Evolutionary conservation across 2,888 invertebrate species (phyloP).

Genomic region (Cryptus armator): DNA sequence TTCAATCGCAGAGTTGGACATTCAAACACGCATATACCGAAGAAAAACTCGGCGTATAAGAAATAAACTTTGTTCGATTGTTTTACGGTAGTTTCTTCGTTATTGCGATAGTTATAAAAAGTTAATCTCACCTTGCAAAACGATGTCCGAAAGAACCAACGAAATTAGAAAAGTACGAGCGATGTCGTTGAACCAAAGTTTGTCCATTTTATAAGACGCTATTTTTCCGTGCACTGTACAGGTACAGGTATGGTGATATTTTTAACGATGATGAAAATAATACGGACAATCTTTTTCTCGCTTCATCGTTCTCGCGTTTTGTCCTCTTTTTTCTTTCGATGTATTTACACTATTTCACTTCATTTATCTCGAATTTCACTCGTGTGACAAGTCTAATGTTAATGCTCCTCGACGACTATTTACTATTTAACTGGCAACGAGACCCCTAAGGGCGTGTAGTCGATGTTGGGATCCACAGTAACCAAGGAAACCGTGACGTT

Average conservation of each 20-base stretch:
- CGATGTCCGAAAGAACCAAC: slow-evolving; percentile 61
- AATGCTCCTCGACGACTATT: slow-evolving; percentile 27
- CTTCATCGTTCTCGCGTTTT: background rate
- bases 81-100: background rate
- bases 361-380: background rate
- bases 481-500: slow-evolving; percentile 72
- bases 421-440: background rate
- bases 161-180: slow-evolving; percentile 43
- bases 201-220: slow-evolving; percentile 39
- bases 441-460: slow-evolving; percentile 5
- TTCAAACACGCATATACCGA: background rate
- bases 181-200: slow-evolving; percentile 18
- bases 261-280: background rate
- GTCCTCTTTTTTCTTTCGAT: background rate
- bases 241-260: background rate
- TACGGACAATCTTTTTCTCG: background rate
- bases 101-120: background rate
- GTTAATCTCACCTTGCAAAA: slow-evolving; percentile 71
- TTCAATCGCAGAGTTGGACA: background rate
- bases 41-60: background rate
- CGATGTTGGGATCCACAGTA: slow-evolving; percentile 75
- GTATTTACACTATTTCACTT: background rate
- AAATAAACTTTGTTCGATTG: background rate
- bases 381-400: background rate
- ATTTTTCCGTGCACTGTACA: background rate